Base-by-base conservation (phyloP, 2,113 vertebrate genomes). In the Marmota monax region DNA sequence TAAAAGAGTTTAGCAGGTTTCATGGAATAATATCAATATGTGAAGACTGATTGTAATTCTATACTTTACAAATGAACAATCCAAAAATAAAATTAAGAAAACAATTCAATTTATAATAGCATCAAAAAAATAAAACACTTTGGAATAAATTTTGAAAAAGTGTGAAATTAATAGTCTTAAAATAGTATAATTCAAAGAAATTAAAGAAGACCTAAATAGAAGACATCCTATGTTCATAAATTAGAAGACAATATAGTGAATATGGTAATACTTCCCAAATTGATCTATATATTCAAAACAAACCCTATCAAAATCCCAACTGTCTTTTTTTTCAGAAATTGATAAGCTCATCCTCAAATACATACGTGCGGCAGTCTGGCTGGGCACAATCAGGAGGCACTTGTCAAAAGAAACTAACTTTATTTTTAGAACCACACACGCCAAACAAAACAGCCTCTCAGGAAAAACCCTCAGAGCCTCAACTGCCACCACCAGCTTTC, bases 21-120 rank as follows among this genome's bases (percentile, higher is more conserved):
- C 8, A 63, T 34, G 70, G 37, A 88, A 83, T 13, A 70, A 29
- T 10, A 88, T 73, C 42, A 92, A 84, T 34, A 94, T 72, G 29
- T 78, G 61, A 89, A 92, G 80, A 74, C 51, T 11, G 32, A 79
- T 76, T 51, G 7, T 84, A 85, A 76, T 80, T 84, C 6, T 51
- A 51, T 18, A 95, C 11, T 85, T n/a, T 85, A 80, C 39, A 32
- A 80, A 78, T 69, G 48, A 92, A 88, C 53, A 84, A 70, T 85
- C 18, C 34, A 83, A 67, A 42, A 48, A 42, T 80, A 16, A 85
- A 86, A 45, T 90, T 92, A 89, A 92, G 48, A 89, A 92, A 95
- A 61, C 12, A 85, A 85, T 85, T 92, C 37, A 17, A 61, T 51
- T 89, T 67, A 65, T 58, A 85, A 88, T 53, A 70, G 34, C 45